phyloP scores from a whole-genome alignment of 2,888 invertebrate genomes.

The Apodemia duryi region DNA sequence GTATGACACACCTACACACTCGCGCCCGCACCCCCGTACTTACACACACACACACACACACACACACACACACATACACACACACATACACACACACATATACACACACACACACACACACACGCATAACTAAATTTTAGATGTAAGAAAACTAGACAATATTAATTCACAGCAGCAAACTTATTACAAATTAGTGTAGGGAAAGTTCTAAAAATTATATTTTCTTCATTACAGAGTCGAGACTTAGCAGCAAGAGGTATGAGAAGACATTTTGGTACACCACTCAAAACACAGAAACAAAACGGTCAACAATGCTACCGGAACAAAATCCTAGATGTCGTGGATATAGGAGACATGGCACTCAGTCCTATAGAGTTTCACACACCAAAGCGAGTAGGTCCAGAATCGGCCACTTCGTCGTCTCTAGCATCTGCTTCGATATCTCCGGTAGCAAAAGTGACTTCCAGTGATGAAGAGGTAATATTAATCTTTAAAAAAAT shows the following conservation, averaged over 20 bases:
- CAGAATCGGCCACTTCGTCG: conserved; percentile 47
- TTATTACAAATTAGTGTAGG: too few species aligned
- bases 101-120: too few species aligned
- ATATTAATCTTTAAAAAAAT: not conserved
- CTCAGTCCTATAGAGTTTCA: conserved; percentile 63
- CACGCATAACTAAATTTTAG: too few species aligned
- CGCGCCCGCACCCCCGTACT: too few species aligned
- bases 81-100: too few species aligned
- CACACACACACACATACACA: too few species aligned
- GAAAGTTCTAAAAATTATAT: not conserved
- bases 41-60: too few species aligned
- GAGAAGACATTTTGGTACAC: conserved; percentile 69
- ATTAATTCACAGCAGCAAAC: too few species aligned
- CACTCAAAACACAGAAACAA: conserved; percentile 43
- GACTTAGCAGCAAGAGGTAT: conserved; percentile 56
- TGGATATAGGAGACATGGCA: conserved; percentile 61
- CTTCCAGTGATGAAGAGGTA: conserved; percentile 66
- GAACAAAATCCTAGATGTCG: conserved; percentile 63
- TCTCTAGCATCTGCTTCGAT: conserved; percentile 57
- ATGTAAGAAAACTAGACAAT: too few species aligned
- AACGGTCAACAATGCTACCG: conserved; percentile 49
- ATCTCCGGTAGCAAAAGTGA: conserved; percentile 56
- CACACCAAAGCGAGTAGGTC: conserved; percentile 50
- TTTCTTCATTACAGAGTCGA: conserved; percentile 42
- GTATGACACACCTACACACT: too few species aligned